Percentiles rank a stretch among this genome's conserved stretches.
Conservation (phyloP, 2,888 invertebrate species). For the Parasteatoda lunata region DNA sequence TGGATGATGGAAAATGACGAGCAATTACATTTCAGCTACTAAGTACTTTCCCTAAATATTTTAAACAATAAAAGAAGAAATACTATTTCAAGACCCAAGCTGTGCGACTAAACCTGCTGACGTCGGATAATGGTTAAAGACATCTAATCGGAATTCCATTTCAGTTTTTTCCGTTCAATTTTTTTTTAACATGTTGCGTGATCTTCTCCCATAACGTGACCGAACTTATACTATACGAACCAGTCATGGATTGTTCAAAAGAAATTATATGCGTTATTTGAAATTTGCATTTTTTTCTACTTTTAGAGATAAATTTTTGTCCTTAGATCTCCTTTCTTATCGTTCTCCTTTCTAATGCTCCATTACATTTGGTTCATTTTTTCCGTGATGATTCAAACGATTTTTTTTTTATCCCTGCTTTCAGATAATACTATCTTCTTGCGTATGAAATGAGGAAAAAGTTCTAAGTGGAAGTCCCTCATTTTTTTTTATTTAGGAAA, state of each 20-base stretch:
- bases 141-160: constrained; percentile 2
- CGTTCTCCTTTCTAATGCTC: constrained; percentile 16
- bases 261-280: constrained; percentile 40
- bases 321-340: background rate
- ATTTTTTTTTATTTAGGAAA: background rate
- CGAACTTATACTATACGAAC: background rate
- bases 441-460: background rate
- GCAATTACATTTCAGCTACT: too few species aligned
- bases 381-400: background rate
- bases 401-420: background rate
- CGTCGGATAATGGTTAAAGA: background rate
- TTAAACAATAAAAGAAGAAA: too few species aligned
- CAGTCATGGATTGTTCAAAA: background rate
- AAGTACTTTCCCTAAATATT: too few species aligned
- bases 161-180: background rate
- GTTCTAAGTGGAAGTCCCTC: background rate
- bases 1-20: too few species aligned
- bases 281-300: constrained; percentile 52
- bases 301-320: constrained; percentile 12
- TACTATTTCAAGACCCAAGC: background rate
- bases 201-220: background rate
- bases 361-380: constrained; percentile 27
- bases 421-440: background rate
- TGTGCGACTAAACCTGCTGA: constrained; percentile 3
- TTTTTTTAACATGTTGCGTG: constrained; percentile 1